Evolutionary conservation across 2,113 vertebrate species (phyloP).

Genomic region (Campylomormyrus tamandua): DNA sequence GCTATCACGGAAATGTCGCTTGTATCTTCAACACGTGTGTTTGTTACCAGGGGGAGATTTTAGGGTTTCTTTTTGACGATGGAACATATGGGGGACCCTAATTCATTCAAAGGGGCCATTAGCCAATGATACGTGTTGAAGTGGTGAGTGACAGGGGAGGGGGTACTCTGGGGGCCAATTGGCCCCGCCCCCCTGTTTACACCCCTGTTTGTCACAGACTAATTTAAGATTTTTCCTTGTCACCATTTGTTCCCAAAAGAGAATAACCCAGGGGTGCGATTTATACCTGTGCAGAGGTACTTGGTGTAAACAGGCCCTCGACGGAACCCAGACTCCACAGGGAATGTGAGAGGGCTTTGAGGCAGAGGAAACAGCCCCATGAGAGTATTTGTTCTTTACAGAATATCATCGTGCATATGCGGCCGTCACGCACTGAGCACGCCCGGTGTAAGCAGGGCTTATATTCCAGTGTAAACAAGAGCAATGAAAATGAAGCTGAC

Average conservation of each 20-base stretch:
- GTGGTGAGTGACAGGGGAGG: neutral
- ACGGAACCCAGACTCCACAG: neutral
- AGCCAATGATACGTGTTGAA: neutral
- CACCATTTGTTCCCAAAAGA: neutral
- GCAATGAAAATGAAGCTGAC: neutral
- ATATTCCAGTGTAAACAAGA: neutral
- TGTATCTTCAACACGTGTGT: neutral
- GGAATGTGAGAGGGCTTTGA: neutral
- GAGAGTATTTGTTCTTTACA: neutral
- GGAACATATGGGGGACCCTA: neutral
- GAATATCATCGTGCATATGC: neutral
- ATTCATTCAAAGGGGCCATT: neutral
- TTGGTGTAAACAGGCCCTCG: neutral
- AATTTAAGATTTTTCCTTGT: neutral
- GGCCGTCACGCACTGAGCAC: neutral
- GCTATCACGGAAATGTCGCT: neutral
- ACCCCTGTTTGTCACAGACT: neutral
- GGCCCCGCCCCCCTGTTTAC: neutral
- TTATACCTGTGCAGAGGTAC: neutral
- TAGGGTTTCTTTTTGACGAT: neutral
- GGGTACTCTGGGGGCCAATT: neutral
- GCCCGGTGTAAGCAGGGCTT: neutral
- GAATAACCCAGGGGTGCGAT: neutral
- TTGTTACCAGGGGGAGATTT: neutral
- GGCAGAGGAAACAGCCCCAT: neutral